phyloP scores from a whole-genome alignment of 64 coral and sea anemone genomes.

The Astreopora myriophthalma region DNA sequence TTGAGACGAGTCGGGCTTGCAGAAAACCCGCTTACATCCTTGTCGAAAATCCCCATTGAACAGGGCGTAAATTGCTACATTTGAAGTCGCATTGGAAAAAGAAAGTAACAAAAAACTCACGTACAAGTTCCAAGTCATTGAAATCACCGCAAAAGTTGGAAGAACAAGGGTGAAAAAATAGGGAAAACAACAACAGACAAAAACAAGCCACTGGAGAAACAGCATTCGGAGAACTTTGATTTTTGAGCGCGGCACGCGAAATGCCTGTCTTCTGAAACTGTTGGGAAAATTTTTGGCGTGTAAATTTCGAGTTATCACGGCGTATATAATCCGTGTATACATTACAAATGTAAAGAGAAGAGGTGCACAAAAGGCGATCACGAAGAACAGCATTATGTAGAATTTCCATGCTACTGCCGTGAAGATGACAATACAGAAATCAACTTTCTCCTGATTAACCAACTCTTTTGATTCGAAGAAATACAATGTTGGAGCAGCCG shows the following conservation, averaged over 20 bases:
- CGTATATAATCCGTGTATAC: conserved; percentile 73
- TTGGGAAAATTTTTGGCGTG: conserved; percentile 74
- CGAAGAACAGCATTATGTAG: conserved; percentile 83
- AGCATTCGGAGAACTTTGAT: conserved; percentile 94
- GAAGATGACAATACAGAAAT: conserved; percentile 73
- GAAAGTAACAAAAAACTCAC: conserved; percentile 62
- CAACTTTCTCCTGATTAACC: neutral
- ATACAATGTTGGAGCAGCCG: conserved; percentile 75
- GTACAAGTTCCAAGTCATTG: conserved; percentile 20
- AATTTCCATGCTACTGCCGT: conserved; percentile 73
- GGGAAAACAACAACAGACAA: conserved; percentile 73
- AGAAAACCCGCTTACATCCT: conserved; percentile 90
- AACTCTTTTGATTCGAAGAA: conserved; percentile 70
- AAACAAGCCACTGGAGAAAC: conserved; percentile 82
- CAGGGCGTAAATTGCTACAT: conserved; percentile 76
- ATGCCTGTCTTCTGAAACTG: conserved; percentile 68
- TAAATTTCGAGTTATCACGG: conserved; percentile 64
- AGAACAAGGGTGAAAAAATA: conserved; percentile 67
- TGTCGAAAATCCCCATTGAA: conserved; percentile 94
- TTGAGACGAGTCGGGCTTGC: conserved; percentile 93
- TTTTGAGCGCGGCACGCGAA: conserved; percentile 78
- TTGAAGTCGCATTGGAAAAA: conserved; percentile 73
- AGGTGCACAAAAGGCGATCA: conserved; percentile 68
- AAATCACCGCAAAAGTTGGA: neutral
- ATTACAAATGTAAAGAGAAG: conserved; percentile 66